Conservation (phyloP, 2,888 invertebrate genomes). For the Machimus rusticus region DNA sequence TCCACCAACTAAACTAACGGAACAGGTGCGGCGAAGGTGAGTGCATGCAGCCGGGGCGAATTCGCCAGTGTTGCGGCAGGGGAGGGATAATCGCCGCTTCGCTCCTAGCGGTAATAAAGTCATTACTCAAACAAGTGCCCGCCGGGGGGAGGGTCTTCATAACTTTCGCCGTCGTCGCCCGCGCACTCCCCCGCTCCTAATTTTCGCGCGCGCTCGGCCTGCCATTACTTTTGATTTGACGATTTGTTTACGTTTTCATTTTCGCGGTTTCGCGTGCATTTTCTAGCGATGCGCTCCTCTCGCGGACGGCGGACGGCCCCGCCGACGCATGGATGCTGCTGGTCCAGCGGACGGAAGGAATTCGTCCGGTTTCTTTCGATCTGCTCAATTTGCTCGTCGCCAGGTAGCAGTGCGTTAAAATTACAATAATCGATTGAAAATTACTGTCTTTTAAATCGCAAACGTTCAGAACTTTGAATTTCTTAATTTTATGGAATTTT, state of each 20-base stretch:
- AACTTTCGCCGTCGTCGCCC: neutral
- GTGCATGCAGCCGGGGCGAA: neutral
- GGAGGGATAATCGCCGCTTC: conserved; percentile 5
- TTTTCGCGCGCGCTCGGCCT: conserved; percentile 1
- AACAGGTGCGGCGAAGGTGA: neutral
- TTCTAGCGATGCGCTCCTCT: neutral
- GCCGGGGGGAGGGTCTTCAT: neutral
- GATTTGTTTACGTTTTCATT: conserved; percentile 22
- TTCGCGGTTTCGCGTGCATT: neutral
- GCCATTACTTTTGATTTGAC: conserved; percentile 26
- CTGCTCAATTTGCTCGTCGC: neutral
- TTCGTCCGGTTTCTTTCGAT: neutral
- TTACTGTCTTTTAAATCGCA: too few species aligned
- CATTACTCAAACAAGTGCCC: conserved; percentile 7
- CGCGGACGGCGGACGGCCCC: neutral
- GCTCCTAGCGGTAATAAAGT: conserved; percentile 2
- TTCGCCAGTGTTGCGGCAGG: neutral
- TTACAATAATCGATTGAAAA: too few species aligned
- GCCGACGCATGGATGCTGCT: neutral
- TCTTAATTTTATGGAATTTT: too few species aligned
- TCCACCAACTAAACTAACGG: neutral
- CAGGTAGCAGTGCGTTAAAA: neutral
- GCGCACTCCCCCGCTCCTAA: neutral
- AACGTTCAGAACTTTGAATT: too few species aligned
- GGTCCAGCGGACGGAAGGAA: neutral